Evolutionary conservation across 2,888 invertebrate species (phyloP), one percentile per base, ranked within the genome.

Genomic region (Gari tellinella): DNA sequence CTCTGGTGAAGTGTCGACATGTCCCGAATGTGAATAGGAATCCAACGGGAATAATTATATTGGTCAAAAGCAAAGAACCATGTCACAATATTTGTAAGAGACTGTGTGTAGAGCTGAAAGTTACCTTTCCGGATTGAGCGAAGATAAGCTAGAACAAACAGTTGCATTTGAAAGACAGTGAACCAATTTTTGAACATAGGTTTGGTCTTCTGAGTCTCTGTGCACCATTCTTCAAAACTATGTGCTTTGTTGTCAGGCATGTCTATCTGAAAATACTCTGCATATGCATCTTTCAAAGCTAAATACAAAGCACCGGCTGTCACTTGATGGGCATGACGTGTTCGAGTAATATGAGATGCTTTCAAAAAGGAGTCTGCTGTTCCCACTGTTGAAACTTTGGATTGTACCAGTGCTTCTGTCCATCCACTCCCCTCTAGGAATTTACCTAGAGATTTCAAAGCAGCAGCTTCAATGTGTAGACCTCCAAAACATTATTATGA

Each of bases 401-500:
- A 81, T 37, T 7, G 19, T 31, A 51, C 62, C 8, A 86, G 19
- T 5, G 72, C 73, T 8, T 37, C 15, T 37, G 77, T 80, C 87
- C 87, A 89, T 4, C 87, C 88, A 72, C 81, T 83, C 25, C 67
- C 82, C 23, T 82, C 46, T 7, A 88, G 62, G 46, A 72, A 64
- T 45, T 66, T 62, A 12, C 87, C 87, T 17, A 87, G 37, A 2
- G 79, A 66, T 52, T 73, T 83, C 62, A 86, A 61, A 17, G 77
- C 65, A 14, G 86, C 84, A 78, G 86, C 84, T 56, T 89, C 87
- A 53, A 83, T 86, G 64, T 89, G 88, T 40, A 89, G 69, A 26
- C 88, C 88, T 10, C 87, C 88, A 51, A n/a, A 45, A 70, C 80
- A 88, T 81, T 3, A 88, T 67, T 15, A 88, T 72, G 57, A 81